These are phyloP conservation scores for Sus scrofa DNA, from an alignment of 2,113 vertebrate species.

Conservation along the genomic window T2T-Sscrofa CM000819.6:140951001-140951500, in stretches of 20 bases:
- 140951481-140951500: too few species aligned
- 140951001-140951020: background rate
- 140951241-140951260: conserved; percentile 7
- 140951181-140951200: conserved; percentile 11
- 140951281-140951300: background rate
- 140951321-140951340: background rate
- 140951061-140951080: background rate
- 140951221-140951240: background rate
- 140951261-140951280: background rate
- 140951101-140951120: conserved; percentile 17
- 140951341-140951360: background rate
- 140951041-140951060: background rate
- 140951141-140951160: conserved; percentile 29
- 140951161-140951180: background rate
- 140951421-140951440: background rate
- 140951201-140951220: conserved; percentile 13
- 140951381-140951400: background rate
- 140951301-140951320: background rate
- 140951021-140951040: background rate
- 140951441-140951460: too few species aligned
- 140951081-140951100: background rate
- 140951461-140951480: too few species aligned
- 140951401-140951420: background rate
- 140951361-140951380: background rate
- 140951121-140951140: background rate